phyloP scores from a whole-genome alignment of 2,797 vertebrate genomes.

The Picus viridis region DNA sequence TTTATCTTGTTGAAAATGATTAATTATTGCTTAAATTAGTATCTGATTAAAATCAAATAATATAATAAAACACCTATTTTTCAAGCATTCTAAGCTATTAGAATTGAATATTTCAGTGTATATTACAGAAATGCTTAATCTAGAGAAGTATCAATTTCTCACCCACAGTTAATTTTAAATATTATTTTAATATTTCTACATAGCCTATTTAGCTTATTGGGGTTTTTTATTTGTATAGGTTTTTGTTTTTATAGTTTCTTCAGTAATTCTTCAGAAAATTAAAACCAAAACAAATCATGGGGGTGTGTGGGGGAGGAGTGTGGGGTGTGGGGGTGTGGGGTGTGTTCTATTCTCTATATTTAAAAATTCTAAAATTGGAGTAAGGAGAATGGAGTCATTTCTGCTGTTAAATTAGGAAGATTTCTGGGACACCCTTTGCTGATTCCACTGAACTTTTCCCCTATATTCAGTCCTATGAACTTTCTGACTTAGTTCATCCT shows the following conservation, averaged over 20 bases:
- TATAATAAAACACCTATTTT: background rate
- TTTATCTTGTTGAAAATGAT: background rate
- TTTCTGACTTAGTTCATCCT: background rate
- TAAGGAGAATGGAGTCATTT: background rate
- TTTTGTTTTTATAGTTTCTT: background rate
- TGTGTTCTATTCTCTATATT: background rate
- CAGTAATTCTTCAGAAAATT: background rate
- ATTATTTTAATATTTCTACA: background rate
- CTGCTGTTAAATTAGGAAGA: background rate
- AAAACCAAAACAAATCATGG: background rate
- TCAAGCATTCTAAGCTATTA: background rate
- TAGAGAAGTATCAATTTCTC: background rate
- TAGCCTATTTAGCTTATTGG: background rate
- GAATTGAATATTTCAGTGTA: background rate
- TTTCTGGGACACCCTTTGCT: background rate
- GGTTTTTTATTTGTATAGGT: background rate
- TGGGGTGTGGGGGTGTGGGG: too few species aligned
- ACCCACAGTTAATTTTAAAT: background rate
- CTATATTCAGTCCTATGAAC: background rate
- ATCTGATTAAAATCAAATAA: background rate
- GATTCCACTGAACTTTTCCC: background rate
- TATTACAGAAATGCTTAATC: background rate
- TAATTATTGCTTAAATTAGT: background rate
- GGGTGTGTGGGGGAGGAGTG: too few species aligned
- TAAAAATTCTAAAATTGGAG: background rate